Percentiles rank a stretch among this genome's conserved stretches.
These are phyloP conservation scores for Prosapia bicincta DNA, from an alignment of 2,888 invertebrate species.

Conservation along the genomic window DNA sequence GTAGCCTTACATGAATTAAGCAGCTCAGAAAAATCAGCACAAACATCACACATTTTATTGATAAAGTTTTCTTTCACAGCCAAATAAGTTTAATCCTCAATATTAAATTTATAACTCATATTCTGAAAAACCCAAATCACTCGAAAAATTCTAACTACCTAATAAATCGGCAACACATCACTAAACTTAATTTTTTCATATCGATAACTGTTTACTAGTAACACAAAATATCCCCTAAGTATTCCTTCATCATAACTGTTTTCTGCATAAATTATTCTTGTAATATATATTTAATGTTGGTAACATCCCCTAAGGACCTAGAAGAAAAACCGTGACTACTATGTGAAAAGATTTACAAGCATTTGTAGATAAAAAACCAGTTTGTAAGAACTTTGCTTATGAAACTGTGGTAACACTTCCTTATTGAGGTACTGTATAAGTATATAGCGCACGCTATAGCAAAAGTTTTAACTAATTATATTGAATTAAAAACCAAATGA, in stretches of 20 bases:
- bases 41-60: conserved; percentile 81
- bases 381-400: too few species aligned
- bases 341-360: too few species aligned
- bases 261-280: background rate
- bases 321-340: too few species aligned
- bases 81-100: background rate
- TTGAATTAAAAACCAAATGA: too few species aligned
- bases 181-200: background rate
- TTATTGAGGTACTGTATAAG: too few species aligned
- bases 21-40: conserved; percentile 89
- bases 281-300: background rate
- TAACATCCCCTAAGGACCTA: too few species aligned
- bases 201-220: background rate
- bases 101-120: background rate
- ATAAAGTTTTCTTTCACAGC: background rate
- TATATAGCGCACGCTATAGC: too few species aligned
- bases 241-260: background rate
- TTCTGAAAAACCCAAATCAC: background rate
- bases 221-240: background rate
- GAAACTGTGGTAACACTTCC: too few species aligned
- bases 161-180: background rate
- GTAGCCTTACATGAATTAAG: conserved; percentile 75
- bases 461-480: too few species aligned
- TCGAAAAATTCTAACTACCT: background rate
- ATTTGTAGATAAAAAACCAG: too few species aligned